Base-by-base conservation (phyloP, 2,888 invertebrate species). In the Horisme vitalbata region DNA sequence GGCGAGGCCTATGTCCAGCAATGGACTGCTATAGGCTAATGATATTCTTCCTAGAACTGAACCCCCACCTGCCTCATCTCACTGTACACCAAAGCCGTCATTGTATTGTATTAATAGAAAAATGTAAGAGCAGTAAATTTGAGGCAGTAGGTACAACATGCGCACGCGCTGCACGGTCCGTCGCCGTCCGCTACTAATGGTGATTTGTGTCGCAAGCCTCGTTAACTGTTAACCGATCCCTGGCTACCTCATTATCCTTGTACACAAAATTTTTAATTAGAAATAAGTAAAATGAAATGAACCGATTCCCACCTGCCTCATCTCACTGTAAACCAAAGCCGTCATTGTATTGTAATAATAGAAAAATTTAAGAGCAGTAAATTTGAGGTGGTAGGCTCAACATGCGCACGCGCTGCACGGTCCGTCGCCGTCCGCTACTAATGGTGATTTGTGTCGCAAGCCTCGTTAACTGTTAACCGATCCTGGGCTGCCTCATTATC, bases 361-460 rank as follows among this genome's bases (percentile, higher is more conserved):
- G 18, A 18, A 18, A 5, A 18, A 18, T 18, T 7, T 7, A 1
- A 3, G 9, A 9, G 14, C 26, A 44, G 13, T 28, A 20, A 12
- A 23, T 26, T n/a, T 15, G 11, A 11, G 11, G 15, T 13, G 13
- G 52, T 50, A 43, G 44, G 53, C 52, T 39, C 30, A 23, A 35
- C 10, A 18, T 9, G 38, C 37, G 41, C 35, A 8, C 24, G 53
- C 44, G 32, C 10, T 49, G 50, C 71, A 72, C 76, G 82, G 71
- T 71, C 83, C 71, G 66, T 57, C 71, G 68, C 65, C 47, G 48
- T 57, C 71, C 67, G 62, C 45, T 48, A 24, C 78, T 86, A 84
- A 86, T 87, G 75, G 83, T 86, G 86, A 86, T 87, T 87, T 81
- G 85, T 86, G 80, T 73, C 52, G 46, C 71, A 70, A 55, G 82